These are phyloP conservation scores for honey bee (Apis mellifera) DNA, from an alignment of 1,140 invertebrate genomes.

Conservation along the genomic window DNA sequence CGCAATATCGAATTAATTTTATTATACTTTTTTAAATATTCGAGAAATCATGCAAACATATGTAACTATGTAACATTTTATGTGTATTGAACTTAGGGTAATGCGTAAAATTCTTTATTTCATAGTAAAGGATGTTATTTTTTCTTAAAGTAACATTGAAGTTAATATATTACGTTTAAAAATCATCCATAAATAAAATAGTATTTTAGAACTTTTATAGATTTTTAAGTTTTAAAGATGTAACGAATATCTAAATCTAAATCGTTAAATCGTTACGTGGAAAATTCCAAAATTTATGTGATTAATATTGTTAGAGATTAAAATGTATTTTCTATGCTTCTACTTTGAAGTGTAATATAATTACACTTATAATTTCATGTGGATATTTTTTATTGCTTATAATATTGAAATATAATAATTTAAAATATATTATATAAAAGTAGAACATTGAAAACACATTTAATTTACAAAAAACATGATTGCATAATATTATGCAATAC, in stretches of 20 bases:
- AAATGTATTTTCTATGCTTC: too few relatives aligned
- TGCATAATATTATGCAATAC: too few relatives aligned
- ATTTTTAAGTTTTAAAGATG: too few relatives aligned
- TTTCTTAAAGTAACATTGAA: background rate
- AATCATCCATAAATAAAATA: background rate
- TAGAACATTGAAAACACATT: too few relatives aligned
- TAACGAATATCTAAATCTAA: too few relatives aligned
- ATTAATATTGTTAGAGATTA: slow-evolving; percentile 6
- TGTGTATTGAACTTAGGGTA: background rate
- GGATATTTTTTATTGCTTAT: too few relatives aligned
- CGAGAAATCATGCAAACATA: background rate
- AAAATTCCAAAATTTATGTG: background rate
- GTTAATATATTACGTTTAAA: background rate
- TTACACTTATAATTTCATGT: background rate
- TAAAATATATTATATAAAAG: too few relatives aligned
- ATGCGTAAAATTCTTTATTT: slow-evolving; percentile 17
- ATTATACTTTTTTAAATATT: slow-evolving; percentile 10
- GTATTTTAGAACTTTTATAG: background rate
- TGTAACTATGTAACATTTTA: slow-evolving; percentile 1
- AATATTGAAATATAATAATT: background rate
- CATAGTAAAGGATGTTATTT: background rate
- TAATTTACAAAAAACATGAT: too few relatives aligned
- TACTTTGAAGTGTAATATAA: too few relatives aligned
- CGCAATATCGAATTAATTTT: slow-evolving; percentile 25
- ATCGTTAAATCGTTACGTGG: background rate